phyloP scores from a whole-genome alignment of 2,113 vertebrate genomes.

The Alouatta palliata region DNA sequence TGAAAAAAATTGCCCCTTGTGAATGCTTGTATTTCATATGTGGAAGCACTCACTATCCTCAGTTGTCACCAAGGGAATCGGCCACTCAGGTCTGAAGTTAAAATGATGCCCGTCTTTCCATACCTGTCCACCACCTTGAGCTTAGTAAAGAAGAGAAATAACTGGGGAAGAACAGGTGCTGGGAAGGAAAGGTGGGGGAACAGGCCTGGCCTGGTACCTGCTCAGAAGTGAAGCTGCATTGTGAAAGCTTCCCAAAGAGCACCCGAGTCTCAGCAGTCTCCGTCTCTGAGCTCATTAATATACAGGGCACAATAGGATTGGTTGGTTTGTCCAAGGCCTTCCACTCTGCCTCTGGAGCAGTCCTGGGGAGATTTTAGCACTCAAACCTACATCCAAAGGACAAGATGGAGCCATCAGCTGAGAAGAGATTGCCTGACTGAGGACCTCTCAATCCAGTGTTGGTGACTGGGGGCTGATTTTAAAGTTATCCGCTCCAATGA shows the following conservation, averaged over 20 bases:
- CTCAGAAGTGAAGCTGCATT: neutral
- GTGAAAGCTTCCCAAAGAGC: neutral
- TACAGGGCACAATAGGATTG: neutral
- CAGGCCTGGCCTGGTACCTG: neutral
- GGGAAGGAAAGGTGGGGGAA: neutral
- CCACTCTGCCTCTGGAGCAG: neutral
- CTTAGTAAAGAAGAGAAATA: neutral
- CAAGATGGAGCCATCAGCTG: neutral
- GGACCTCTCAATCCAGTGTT: neutral
- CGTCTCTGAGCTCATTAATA: fast-evolving
- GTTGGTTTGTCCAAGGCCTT: neutral
- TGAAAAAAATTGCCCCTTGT: neutral
- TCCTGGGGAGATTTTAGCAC: neutral
- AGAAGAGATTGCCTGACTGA: neutral
- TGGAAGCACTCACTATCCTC: neutral
- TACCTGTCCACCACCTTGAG: neutral
- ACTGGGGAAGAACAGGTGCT: too few species aligned
- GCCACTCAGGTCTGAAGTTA: neutral
- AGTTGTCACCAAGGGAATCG: neutral
- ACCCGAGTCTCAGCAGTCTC: neutral
- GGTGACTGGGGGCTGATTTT: neutral
- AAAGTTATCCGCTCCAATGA: neutral
- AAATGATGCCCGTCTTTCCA: neutral
- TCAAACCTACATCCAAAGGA: neutral
- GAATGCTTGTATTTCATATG: neutral